Evolutionary conservation across 2,888 invertebrate species (phyloP), one percentile per base, ranked within the genome.

Genomic region (Heliconius sara): DNA sequence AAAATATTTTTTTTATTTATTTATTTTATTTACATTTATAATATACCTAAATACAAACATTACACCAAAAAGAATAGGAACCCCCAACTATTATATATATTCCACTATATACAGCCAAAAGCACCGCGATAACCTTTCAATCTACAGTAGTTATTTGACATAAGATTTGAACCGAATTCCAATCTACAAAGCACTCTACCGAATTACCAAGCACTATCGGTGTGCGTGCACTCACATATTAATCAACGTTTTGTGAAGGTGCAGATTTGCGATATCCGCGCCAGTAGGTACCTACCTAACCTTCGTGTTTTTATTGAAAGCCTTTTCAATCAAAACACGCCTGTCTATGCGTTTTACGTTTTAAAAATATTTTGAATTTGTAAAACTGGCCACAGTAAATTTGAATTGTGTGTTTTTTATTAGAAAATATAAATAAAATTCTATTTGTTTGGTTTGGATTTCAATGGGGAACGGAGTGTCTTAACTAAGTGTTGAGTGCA

Each of bases 131-230:
- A 60, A 13, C 34, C n/a, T 73, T 73, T 73, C 60, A n/a, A 34
- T 34, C 16, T 39, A 60, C 39, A 73, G 16, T 39, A 60, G 39
- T 73, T 73, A 73, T 73, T 73, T 39, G 60, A 60, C 73, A 72
- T 63, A 89, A 91, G 60, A 60, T 60, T 73, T 60, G 60, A 73
- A 73, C 60, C 22, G 73, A 57, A 73, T 75, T 90, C 92, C 90
- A 91, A 91, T 90, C 90, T 88, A 82, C 82, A 84, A 85, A 88
- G 89, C 92, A 91, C 91, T 92, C 87, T 82, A 85, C 84, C 86
- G 89, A 89, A 92, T 91, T 91, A 89, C 87, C 87, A 85, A 87
- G 87, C 88, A 89, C 89, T 89, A 90, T 90, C 89, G 88, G 87
- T 87, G 65, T 71, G 67, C 85, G 88, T 89, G 88, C 85, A 85